Conservation (phyloP, 1,140 invertebrate genomes). For the Hirudo medicinalis region DNA sequence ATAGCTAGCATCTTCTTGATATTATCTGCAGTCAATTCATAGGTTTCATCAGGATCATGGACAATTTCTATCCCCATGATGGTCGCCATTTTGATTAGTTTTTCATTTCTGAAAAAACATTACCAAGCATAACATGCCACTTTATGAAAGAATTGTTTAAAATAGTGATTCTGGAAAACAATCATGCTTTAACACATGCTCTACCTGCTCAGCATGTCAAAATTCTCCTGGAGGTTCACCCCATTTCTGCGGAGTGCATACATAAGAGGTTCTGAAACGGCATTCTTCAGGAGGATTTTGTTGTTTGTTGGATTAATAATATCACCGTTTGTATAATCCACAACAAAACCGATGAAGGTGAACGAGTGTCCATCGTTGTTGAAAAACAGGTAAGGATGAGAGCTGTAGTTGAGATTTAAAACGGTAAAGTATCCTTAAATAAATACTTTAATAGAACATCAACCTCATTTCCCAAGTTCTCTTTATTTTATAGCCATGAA, state of each 20-base stretch:
- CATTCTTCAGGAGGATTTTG: constrained; percentile 25
- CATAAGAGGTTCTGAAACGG: constrained; percentile 28
- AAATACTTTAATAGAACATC: neutral
- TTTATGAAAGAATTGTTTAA: no score
- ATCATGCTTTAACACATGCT: neutral
- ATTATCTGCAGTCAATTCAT: constrained; percentile 36
- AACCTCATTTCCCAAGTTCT: constrained; percentile 35
- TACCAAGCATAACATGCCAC: neutral
- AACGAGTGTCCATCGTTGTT: constrained; percentile 31
- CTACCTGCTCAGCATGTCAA: constrained; percentile 33
- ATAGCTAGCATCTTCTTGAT: constrained; percentile 37
- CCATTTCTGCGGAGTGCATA: constrained; percentile 28
- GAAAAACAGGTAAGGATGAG: constrained; percentile 38
- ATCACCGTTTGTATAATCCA: constrained; percentile 29
- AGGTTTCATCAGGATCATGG: constrained; percentile 32
- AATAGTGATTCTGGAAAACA: neutral
- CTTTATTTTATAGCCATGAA: constrained; percentile 26
- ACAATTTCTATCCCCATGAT: constrained; percentile 30
- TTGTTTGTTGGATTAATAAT: constrained; percentile 30
- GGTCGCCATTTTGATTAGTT: constrained; percentile 26
- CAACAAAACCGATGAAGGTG: constrained; percentile 36
- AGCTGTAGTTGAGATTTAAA: constrained; percentile 23
- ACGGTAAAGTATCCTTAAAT: no score
- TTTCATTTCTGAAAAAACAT: constrained; percentile 14
- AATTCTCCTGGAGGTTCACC: constrained; percentile 32